Conservation (phyloP, 92 coral and sea anemone species). For the Heliopora coerulea region DNA sequence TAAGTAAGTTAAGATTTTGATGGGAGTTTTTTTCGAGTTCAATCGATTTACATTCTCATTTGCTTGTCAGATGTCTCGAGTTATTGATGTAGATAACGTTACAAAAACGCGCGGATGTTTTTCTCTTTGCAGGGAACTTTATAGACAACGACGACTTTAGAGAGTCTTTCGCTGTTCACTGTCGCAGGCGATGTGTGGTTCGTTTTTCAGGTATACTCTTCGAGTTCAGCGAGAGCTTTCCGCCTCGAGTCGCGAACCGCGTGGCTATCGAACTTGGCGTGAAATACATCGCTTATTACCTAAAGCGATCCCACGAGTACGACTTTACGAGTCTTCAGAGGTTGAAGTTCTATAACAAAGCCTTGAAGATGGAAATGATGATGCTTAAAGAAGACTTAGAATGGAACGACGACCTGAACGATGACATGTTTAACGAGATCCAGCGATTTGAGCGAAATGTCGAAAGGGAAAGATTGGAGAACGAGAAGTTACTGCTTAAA, state of each 20-base stretch:
- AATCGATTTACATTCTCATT: no score
- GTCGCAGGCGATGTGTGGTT: slow-evolving; percentile 23
- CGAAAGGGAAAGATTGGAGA: slow-evolving; percentile 22
- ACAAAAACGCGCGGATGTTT: no score
- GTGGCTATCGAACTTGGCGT: slow-evolving; percentile 31
- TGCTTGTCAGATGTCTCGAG: no score
- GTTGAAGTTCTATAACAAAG: slow-evolving; percentile 32
- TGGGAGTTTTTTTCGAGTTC: no score
- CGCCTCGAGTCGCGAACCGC: slow-evolving; percentile 22
- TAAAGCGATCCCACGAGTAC: slow-evolving; percentile 24
- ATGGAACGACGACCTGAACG: slow-evolving; percentile 37
- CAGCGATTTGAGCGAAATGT: slow-evolving; percentile 37
- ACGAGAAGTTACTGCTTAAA: slow-evolving; percentile 16
- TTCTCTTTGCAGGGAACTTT: background rate
- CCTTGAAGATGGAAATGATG: slow-evolving; percentile 39
- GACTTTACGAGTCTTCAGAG: slow-evolving; percentile 18
- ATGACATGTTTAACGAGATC: slow-evolving; percentile 36
- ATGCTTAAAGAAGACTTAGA: slow-evolving; percentile 28
- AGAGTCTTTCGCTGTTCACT: slow-evolving; percentile 3
- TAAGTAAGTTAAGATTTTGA: no score
- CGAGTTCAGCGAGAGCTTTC: slow-evolving; percentile 22
- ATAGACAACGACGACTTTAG: slow-evolving; percentile 18
- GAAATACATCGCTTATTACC: slow-evolving; percentile 11
- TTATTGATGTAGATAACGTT: no score
- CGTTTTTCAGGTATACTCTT: slow-evolving; percentile 18